Base-by-base conservation (phyloP, 2,888 invertebrate species). In the Hydropsyche betteni region DNA sequence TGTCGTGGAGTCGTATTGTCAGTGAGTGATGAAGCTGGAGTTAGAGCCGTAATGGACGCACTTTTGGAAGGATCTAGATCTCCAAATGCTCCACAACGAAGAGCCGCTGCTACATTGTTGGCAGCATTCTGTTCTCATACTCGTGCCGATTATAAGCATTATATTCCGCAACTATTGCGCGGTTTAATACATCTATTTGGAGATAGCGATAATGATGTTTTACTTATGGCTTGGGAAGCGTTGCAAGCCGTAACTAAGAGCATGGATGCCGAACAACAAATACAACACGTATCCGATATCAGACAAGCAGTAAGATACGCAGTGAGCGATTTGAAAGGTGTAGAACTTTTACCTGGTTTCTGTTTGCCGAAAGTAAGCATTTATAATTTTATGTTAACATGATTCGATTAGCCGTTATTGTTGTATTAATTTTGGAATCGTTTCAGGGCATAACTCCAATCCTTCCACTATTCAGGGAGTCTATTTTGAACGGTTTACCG, bases 381-480 rank as follows among this genome's bases (percentile, higher is more conserved):
- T 24, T 24, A 24, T 24, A 24, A 24, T 55, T 16, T n/a, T n/a
- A n/a, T n/a, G n/a, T 51, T 51, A 2, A 24, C 51, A 51, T 12
- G 2, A 51, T 12, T 51, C n/a, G n/a, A n/a, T 51, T n/a, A 51
- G 2, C 12, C 36, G 6, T 36, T 36, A 33, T 36, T 0, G 33
- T 70, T 53, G n/a, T 69, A 5, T 16, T 8, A 64, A 68, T 33
- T 44, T 64, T 8, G 53, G 68, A 76, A 58, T 44, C 2, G 8
- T 81, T 82, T 1, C 84, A 92, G 90, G 96, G 96, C 75, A 95
- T 99, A 74, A 92, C 95, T 3, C 98, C 99, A 7, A 91, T 99
- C 77, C 87, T 99, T 79, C 97, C 97, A 0, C 93, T 99, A 76
- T 98, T 98, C 88, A 91, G 99, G 68, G 99, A 99, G 86, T 96